Evolutionary conservation across 2,113 vertebrate genomes (phyloP), one percentile per base, ranked within the genome.

Genomic region (Nestor notabilis): DNA sequence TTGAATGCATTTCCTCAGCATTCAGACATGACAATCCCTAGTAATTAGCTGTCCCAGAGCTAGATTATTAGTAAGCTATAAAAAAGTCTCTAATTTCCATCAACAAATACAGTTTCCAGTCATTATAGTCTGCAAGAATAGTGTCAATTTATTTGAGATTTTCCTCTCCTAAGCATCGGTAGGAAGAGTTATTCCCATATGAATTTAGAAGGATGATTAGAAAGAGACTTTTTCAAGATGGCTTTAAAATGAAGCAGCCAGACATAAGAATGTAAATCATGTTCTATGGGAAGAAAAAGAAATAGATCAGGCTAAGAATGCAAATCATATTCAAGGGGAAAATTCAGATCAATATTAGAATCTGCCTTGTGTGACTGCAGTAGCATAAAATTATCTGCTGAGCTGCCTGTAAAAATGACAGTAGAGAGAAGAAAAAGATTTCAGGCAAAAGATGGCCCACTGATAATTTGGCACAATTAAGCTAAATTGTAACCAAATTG

Each of bases 321-420:
- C 96, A 97, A 97, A 97, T 97, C 94, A 89, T 94, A 95, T 97
- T 95, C 93, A 95, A 84, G 83, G 72, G 74, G 78, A 95, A 93
- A 95, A 97, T 87, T 96, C 96, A 94, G 95, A 96, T 97, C 97
- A 97, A 95, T 97, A 95, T 95, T 94, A 97, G 96, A 97, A 96
- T 97, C 94, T 97, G 95, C 89, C 93, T 95, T 93, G 86, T 96
- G 95, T 90, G 94, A 95, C 96, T 96, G 93, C 87, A 87, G 85
- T 69, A 81, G 95, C 94, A 95, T 95, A 93, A 90, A 97, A 95
- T 96, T 94, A 94, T 95, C 80, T 76, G 71, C 89, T 89, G 94
- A 97, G 89, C 83, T 96, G 93, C 89, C 92, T 94, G 84, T 76
- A 89, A 91, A 96, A 96, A 71, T 93, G 85, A 77, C 89, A 93